Evolutionary conservation across 2,113 vertebrate genomes (phyloP).

Genomic region (Solea solea): DNA sequence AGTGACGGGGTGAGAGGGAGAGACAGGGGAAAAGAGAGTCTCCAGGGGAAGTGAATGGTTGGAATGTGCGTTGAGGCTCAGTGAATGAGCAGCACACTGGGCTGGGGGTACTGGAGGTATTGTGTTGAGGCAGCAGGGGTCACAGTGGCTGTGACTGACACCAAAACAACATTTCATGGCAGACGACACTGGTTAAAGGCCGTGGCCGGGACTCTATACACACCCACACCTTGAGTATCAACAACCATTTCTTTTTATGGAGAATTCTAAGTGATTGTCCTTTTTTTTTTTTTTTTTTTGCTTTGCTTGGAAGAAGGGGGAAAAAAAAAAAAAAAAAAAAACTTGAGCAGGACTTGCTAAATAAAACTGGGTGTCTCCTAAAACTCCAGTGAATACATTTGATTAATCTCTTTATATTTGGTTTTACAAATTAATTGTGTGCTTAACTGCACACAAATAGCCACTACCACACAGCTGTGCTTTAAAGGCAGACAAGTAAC

Average conservation of each 20-base stretch:
- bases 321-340: neutral
- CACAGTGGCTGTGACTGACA: conserved; percentile 78
- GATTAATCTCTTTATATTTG: no score
- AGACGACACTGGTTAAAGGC: conserved; percentile 70
- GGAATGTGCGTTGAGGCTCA: conserved; percentile 73
- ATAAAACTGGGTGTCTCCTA: neutral
- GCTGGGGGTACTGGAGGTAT: conserved; percentile 69
- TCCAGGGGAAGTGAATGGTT: conserved; percentile 78
- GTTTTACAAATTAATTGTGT: no score
- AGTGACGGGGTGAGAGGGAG: conserved; percentile 59
- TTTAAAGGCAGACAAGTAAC: neutral
- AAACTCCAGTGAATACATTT: neutral
- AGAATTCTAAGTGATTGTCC: conserved; percentile 33
- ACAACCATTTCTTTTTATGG: conserved; percentile 37
- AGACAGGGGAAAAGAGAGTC: conserved; percentile 59
- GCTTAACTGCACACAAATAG: neutral
- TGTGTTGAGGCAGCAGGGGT: conserved; percentile 79
- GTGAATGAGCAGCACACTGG: conserved; percentile 77
- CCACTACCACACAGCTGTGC: neutral
- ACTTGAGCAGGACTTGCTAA: no score
- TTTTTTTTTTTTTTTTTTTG: conserved; percentile 1
- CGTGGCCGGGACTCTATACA: conserved; percentile 39
- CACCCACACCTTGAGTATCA: conserved; percentile 63
- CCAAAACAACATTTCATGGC: conserved; percentile 80
- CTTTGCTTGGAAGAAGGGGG: neutral